Percentiles rank a stretch among this genome's conserved stretches.
Conservation (phyloP, 2,797 vertebrate genomes). For the Vespertilio murinus region DNA sequence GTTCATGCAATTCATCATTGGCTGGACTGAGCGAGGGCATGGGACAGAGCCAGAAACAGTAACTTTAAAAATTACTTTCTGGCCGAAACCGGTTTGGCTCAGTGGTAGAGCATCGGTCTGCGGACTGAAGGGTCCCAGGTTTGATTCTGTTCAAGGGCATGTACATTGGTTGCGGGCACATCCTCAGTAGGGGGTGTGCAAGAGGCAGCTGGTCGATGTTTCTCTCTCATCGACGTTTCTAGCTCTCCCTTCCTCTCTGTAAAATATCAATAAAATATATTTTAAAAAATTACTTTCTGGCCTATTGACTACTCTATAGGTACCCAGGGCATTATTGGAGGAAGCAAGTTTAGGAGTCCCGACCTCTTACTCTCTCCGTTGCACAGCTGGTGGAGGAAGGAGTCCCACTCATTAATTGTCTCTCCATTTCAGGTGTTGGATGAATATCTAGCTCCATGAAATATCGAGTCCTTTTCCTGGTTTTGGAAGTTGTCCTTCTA, state of each 20-base stretch:
- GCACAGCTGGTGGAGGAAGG: background rate
- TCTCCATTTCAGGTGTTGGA: background rate
- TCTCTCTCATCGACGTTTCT: too few relatives aligned
- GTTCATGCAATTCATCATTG: background rate
- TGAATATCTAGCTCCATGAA: background rate
- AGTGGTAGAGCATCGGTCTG: too few relatives aligned
- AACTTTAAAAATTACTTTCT: background rate
- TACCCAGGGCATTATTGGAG: background rate
- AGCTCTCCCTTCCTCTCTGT: too few relatives aligned
- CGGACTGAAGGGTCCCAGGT: too few relatives aligned
- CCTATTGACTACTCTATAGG: background rate
- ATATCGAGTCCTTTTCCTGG: background rate
- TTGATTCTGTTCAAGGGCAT: too few relatives aligned
- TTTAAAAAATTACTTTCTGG: background rate
- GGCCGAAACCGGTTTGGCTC: too few relatives aligned
- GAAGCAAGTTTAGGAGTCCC: background rate
- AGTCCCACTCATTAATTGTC: background rate
- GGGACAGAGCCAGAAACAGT: background rate
- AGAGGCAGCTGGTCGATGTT: too few relatives aligned
- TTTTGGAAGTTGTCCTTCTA: background rate
- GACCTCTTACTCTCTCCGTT: background rate
- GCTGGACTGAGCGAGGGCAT: background rate
- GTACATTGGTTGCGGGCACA: too few relatives aligned
- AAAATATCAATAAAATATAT: too few relatives aligned
- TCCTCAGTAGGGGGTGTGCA: too few relatives aligned